Conservation (phyloP, 1,140 invertebrate species). For the Ephestia elutella region DNA sequence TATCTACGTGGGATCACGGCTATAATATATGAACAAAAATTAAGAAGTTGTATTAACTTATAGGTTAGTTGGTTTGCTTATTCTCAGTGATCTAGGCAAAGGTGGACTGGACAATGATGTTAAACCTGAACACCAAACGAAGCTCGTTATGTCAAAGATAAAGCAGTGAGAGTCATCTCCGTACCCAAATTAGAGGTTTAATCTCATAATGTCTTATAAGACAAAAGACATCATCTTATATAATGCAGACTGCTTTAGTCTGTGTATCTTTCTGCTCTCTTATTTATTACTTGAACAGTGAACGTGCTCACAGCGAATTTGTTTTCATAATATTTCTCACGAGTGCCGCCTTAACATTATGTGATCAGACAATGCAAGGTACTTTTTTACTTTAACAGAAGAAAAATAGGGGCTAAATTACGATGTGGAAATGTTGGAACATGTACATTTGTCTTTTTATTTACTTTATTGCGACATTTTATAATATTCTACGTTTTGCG, state of each 20-base stretch:
- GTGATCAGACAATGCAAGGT: slow-evolving; percentile 26
- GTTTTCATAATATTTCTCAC: slow-evolving; percentile 73
- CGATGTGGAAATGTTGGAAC: slow-evolving; percentile 14
- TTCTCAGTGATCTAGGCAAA: too few relatives aligned
- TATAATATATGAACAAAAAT: too few relatives aligned
- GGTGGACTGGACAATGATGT: too few relatives aligned
- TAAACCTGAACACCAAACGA: too few relatives aligned
- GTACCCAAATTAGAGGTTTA: too few relatives aligned
- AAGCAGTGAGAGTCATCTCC: background rate
- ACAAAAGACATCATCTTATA: background rate
- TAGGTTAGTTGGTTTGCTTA: too few relatives aligned
- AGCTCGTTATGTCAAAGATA: slow-evolving; percentile 12
- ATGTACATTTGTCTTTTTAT: slow-evolving; percentile 67
- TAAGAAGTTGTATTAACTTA: too few relatives aligned
- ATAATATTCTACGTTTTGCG: slow-evolving; percentile 66
- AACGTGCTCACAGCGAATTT: slow-evolving; percentile 72
- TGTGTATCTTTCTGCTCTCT: slow-evolving; percentile 60
- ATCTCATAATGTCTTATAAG: background rate
- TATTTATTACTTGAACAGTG: slow-evolving; percentile 68
- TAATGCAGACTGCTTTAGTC: background rate
- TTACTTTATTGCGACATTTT: slow-evolving; percentile 70
- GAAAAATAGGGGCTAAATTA: slow-evolving; percentile 32
- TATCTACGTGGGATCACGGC: too few relatives aligned
- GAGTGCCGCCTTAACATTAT: slow-evolving; percentile 50
- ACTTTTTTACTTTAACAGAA: slow-evolving; percentile 30